Base-by-base conservation (phyloP, 92 coral and sea anemone genomes). In the Zoanthus gigantus region DNA sequence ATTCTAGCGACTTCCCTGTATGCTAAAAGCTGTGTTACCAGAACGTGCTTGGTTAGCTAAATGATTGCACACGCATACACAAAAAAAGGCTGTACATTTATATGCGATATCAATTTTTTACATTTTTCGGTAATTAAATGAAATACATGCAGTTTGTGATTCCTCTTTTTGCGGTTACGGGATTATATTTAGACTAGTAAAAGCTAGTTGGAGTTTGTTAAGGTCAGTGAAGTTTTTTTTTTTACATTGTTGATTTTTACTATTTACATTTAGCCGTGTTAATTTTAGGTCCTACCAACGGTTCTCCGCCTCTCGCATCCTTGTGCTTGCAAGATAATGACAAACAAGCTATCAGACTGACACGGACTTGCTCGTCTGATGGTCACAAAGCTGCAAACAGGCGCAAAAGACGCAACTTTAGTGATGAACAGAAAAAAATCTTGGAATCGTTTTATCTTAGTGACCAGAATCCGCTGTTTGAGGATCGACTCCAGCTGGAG, bases 341-440 rank as follows among this genome's bases (percentile, higher is more conserved):
- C 46, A 30, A 34, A 69, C 1, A 13, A 9, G n/a, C 74, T 3
- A 30, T 11, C 74, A 69, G 6, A 16, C 45, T 30, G 74, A 69
- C 45, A 31, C 57, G 30, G 3, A 37, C 53, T 37, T 5, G 16
- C 30, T 12, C 28, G 42, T 45, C 74, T n/a, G 69, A 65, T 50
- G 28, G 85, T 15, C 74, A 80, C 32, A 80, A 45, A 2, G 23
- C 85, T 30, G 58, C 28, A 13, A 63, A 31, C 74, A 80, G 44
- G 16, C 85, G 85, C 28, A 80, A 46, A 61, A 79, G 84, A 47
- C 84, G 84, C 56, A 79, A 79, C 10, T 79, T 79, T 44, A 79
- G 56, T 13, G 85, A 80, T 18, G 60, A 80, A 53, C 74, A 80
- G 52, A 65, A 17, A 13, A 65, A 80, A 47, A 65, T 47, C 54